Base-by-base conservation (phyloP, 35 echinoderm and acorn worm genomes). In the Apostichopus californicus region DNA sequence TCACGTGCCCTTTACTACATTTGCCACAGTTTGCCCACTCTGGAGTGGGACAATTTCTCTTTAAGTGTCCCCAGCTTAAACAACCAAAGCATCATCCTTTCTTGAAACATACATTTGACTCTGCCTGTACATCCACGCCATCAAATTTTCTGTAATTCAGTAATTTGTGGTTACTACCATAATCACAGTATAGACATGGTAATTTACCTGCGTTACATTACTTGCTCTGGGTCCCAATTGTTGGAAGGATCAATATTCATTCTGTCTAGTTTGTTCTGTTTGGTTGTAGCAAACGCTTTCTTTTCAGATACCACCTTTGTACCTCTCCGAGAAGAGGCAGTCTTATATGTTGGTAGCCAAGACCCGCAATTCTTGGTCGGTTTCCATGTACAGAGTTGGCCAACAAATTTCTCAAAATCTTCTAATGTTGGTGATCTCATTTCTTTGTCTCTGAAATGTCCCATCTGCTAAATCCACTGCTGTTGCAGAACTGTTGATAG, bases 351-450 rank as follows among this genome's bases (percentile, higher is more conserved):
- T 84, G 90, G 34, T 84, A 94, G 13, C 88, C 88, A 46, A 93
- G 66, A 6, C 86, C 63, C 15, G 92, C 54, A 79, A 93, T 64
- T 8, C 72, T 18, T 4, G 88, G 89, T 58, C 84, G 64, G 77
- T 94, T 94, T 58, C 93, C 91, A n/a, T n/a, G n/a, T n/a, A 46
- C 78, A 56, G 4, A 53, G 5, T 22, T 91, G 56, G 8, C 93
- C 64, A 12, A 94, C 93, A 86, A 94, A 94, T 12, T 70, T 55
- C 77, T 94, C 70, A 94, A 94, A 94, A 66, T 94, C 89, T 21
- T 94, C 87, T 8, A 91, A 7, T 54, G 54, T 94, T 56, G 93
- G 72, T n/a, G 80, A 34, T 52, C 85, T 88, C 8, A 56, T 20
- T 65, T 93, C n/a, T 24, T 8, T 34, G 18, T 94, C 78, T 81